Conservation (phyloP, 35 echinoderm and acorn worm species). For the Apostichopus japonicus region DNA sequence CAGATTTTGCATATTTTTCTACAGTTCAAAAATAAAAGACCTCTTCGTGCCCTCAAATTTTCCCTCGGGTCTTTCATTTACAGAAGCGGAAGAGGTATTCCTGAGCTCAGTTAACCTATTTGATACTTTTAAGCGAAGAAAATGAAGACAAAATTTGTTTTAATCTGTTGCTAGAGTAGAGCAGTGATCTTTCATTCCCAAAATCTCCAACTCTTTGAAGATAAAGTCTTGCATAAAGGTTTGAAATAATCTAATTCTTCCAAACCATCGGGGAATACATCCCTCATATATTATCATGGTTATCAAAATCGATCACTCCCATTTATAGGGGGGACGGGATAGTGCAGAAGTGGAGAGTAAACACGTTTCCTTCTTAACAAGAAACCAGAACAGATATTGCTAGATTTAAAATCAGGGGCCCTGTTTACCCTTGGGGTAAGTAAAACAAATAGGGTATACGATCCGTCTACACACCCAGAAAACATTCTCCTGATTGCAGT, state of each 20-base stretch:
- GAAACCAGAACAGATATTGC: neutral
- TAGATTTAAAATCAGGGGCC: neutral
- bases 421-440: neutral
- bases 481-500: too few species aligned
- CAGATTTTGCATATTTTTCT: neutral
- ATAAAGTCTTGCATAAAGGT: neutral
- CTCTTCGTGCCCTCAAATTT: neutral
- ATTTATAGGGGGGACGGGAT: neutral
- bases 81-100: neutral
- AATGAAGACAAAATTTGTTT: neutral
- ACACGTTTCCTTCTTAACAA: neutral
- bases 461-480: too few species aligned
- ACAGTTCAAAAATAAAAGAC: neutral
- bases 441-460: too few species aligned
- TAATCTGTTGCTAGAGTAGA: neutral
- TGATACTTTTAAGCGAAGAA: neutral
- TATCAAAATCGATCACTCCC: neutral
- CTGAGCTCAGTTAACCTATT: neutral
- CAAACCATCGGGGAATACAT: neutral
- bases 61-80: neutral
- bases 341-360: neutral
- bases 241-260: constrained; percentile 8
- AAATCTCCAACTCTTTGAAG: neutral
- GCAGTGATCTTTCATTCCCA: neutral
- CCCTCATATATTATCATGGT: neutral